Conservation (phyloP, 2,888 invertebrate species). For the Perdita meconis region DNA sequence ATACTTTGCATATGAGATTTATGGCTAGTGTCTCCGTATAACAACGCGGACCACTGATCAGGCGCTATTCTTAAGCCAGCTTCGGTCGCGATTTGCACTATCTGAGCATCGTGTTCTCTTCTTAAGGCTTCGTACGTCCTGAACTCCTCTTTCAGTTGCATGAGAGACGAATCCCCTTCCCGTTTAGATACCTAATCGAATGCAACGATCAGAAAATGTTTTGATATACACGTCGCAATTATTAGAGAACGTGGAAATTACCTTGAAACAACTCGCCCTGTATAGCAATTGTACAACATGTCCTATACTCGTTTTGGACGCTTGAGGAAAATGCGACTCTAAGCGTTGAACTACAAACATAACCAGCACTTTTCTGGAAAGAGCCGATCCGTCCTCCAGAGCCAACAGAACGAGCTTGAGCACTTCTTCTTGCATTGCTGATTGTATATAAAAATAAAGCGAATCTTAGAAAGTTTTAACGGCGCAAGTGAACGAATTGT, state of each 20-base stretch:
- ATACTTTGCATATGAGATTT: constrained; percentile 99
- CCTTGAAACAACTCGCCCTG: constrained; percentile 99
- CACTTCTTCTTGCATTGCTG: constrained; percentile 99
- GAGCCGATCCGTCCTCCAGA: constrained; percentile 96
- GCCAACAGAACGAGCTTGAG: constrained; percentile 96
- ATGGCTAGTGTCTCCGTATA: constrained; percentile 97
- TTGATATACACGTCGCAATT: neutral
- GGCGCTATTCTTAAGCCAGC: constrained; percentile 98
- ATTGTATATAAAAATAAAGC: constrained; percentile 15
- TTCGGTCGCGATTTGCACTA: constrained; percentile 99
- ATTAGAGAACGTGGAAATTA: constrained; percentile 82
- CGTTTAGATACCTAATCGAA: constrained; percentile 93
- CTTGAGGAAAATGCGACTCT: constrained; percentile 97
- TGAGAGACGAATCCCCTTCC: constrained; percentile 97
- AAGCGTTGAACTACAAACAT: constrained; percentile 99
- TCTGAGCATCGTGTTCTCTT: constrained; percentile 98
- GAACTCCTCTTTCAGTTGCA: constrained; percentile 99
- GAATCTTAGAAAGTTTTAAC: neutral
- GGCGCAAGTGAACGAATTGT: neutral
- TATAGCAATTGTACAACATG: constrained; percentile 99
- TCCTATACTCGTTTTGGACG: constrained; percentile 99
- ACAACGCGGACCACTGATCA: constrained; percentile 98
- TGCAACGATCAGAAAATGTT: neutral
- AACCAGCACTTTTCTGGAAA: constrained; percentile 97
- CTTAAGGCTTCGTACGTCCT: constrained; percentile 96